A percentile compares a stretch with the other conserved stretches of the same genome.
Conservation (phyloP, 1,140 invertebrate genomes). For the Sesamia nonagrioides region DNA sequence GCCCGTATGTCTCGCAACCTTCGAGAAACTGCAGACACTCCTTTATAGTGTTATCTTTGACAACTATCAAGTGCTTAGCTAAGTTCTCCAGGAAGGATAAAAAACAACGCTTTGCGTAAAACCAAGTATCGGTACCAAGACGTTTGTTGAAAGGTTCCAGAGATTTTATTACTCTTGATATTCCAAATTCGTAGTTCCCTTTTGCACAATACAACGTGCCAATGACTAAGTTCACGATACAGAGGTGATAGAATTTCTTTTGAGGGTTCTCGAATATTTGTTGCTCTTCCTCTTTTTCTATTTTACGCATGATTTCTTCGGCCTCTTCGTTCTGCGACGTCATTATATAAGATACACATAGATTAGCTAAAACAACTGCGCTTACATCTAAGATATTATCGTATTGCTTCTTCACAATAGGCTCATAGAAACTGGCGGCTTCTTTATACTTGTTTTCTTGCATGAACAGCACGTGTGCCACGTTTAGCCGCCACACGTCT, state of each 20-base stretch:
- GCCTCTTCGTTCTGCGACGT: conserved; percentile 99
- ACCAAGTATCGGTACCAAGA: conserved; percentile 98
- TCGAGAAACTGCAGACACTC: conserved; percentile 98
- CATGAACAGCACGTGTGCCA: conserved; percentile 99
- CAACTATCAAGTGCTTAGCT: conserved; percentile 96
- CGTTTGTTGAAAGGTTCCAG: conserved; percentile 98
- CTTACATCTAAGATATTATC: conserved; percentile 98
- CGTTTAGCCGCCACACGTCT: conserved; percentile 98
- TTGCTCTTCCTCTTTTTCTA: conserved; percentile 99
- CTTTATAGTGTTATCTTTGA: conserved; percentile 95
- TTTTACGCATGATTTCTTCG: conserved; percentile 99
- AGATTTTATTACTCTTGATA: conserved; percentile 98
- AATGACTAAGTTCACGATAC: conserved; percentile 99
- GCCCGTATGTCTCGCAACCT: conserved; percentile 96
- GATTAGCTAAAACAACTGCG: conserved; percentile 98
- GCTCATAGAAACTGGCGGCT: conserved; percentile 99
- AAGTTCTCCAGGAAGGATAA: conserved; percentile 97
- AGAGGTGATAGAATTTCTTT: conserved; percentile 98
- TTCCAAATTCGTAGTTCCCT: conserved; percentile 99
- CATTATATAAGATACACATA: conserved; percentile 99
- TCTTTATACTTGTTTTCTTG: conserved; percentile 99
- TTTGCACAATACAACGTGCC: conserved; percentile 99
- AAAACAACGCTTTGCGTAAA: conserved; percentile 98
- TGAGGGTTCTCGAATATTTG: conserved; percentile 97
- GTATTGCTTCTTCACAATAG: conserved; percentile 98